phyloP scores from a whole-genome alignment of 35 echinoderm and acorn worm species.

The Anneissia japonica region DNA sequence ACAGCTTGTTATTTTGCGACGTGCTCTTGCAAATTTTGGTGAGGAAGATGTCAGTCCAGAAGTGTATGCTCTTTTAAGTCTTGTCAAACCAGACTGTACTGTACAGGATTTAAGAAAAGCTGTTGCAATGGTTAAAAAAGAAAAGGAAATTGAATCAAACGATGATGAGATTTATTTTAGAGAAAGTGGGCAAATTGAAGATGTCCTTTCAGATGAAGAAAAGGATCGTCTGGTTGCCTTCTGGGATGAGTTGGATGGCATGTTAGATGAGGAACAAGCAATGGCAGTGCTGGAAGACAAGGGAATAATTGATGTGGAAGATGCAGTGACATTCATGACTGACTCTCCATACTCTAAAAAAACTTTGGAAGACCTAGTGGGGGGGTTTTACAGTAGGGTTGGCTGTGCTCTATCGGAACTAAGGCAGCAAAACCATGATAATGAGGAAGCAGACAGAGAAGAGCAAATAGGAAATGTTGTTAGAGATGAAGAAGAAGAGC shows the following conservation, averaged over 20 bases:
- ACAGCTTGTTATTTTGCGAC: conserved; percentile 16
- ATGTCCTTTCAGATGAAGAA: not conserved
- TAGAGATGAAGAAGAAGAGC: not conserved
- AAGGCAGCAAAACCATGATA: not conserved
- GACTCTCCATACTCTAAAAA: not conserved
- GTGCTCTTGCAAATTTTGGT: conserved; percentile 2
- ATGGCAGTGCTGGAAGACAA: not conserved
- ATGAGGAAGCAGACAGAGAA: not conserved
- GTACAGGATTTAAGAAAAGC: conserved; percentile 12
- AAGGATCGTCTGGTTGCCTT: not conserved
- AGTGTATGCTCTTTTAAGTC: not conserved
- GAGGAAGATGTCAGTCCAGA: not conserved
- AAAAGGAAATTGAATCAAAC: not conserved
- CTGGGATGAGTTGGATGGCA: not conserved
- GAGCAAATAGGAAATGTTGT: no score
- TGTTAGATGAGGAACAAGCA: not conserved
- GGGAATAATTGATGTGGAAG: not conserved
- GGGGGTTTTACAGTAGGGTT: not conserved
- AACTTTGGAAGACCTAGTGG: not conserved
- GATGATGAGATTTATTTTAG: not conserved
- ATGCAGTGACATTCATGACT: not conserved
- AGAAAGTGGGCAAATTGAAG: not conserved
- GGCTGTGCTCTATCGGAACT: not conserved
- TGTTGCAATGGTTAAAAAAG: not conserved
- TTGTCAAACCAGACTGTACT: not conserved